Evolutionary conservation across 2,797 vertebrate species (phyloP), one percentile per base, ranked within the genome.

Genomic region (Emys orbicularis): DNA sequence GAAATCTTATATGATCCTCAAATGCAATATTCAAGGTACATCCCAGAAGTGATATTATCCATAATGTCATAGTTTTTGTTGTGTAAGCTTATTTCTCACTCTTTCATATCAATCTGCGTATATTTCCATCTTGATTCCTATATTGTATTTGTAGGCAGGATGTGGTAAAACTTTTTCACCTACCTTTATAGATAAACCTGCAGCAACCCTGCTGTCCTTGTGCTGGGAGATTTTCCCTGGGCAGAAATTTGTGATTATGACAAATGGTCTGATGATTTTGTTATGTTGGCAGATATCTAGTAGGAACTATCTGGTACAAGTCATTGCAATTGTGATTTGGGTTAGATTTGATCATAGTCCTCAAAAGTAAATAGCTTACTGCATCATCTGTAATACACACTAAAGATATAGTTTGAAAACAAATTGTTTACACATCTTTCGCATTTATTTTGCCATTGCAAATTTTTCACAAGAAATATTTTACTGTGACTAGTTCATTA

Each of bases 281-380:
- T 86, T 94, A n/a, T 31, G 16, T 79, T 87, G 74, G 47, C 57
- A 82, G 87, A 81, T 59, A 34, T 44, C 34, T 3, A 10, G 1
- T 49, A 59, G 86, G 80, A 85, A 5, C 6, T 65, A 6, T 86
- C 77, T 91, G 87, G 44, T 94, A 56, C 65, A 88, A 56, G 16
- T 94, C 0, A 0, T 47, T 61, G 21, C 88, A 84, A 68, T 87
- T 94, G n/a, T 93, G 61, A 54, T 34, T 49, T 7, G 72, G 85
- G 52, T 96, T 86, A 84, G 87, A 79, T 89, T 74, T 85, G 85
- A 65, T 94, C 72, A 93, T 56, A 81, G 77, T 85, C 79, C 81
- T 81, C 21, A 88, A 13, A 54, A 37, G 3, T 85, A 52, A 90
- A 7, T 81, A 1, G 0, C 72, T 59, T 94, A 49, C 34, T 88